Evolutionary conservation across 2,888 invertebrate species (phyloP).

Genomic region (Epistrophe eligans): DNA sequence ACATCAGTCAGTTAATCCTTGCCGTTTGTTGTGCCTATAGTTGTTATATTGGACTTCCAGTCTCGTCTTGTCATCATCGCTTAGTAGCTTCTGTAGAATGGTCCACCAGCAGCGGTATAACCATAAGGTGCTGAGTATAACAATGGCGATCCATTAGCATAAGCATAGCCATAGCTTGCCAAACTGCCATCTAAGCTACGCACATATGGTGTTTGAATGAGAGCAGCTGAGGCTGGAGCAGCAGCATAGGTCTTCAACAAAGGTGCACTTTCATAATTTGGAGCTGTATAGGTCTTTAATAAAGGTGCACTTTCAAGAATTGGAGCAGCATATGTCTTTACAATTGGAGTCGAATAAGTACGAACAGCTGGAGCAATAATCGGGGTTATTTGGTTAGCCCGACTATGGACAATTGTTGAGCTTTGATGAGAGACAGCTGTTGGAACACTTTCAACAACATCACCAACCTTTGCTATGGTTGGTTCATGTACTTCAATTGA

Average conservation of each 20-base stretch:
- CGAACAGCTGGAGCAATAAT: conserved; percentile 77
- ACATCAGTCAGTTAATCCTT: conserved; percentile 47
- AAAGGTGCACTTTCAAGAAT: conserved; percentile 61
- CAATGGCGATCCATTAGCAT: conserved; percentile 59
- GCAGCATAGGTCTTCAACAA: conserved; percentile 56
- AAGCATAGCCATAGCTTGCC: conserved; percentile 62
- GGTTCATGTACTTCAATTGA: conserved; percentile 78
- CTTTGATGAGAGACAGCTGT: conserved; percentile 84
- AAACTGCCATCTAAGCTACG: conserved; percentile 59
- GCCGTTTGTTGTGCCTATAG: background rate
- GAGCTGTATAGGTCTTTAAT: conserved; percentile 76
- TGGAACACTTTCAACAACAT: conserved; percentile 79
- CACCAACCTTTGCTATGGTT: conserved; percentile 79
- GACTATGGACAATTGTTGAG: conserved; percentile 84
- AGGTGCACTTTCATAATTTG: conserved; percentile 62
- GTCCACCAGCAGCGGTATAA: conserved; percentile 35
- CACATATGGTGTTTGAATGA: conserved; percentile 53
- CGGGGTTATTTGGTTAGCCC: conserved; percentile 81
- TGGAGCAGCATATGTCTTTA: conserved; percentile 76
- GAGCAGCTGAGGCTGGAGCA: conserved; percentile 26
- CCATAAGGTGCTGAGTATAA: conserved; percentile 53
- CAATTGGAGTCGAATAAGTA: conserved; percentile 74
- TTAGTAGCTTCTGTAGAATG: conserved; percentile 52
- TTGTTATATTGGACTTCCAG: background rate
- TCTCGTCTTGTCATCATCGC: background rate